phyloP scores from a whole-genome alignment of 1,140 invertebrate species.

The Teleopsis dalmanni region DNA sequence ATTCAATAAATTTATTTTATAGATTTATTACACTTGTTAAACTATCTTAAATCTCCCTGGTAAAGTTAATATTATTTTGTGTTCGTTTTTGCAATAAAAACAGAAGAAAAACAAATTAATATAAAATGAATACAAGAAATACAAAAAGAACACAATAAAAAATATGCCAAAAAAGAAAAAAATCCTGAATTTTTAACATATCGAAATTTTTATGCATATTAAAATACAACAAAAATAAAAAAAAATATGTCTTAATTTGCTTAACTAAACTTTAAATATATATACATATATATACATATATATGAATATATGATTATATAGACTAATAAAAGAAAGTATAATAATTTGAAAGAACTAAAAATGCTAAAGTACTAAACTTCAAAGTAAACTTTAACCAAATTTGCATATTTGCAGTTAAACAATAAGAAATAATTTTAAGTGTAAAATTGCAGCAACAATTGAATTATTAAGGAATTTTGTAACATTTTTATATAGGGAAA shows the following conservation, averaged over 20 bases:
- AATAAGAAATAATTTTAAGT: no score
- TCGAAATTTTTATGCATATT: constrained; percentile 14
- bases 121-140: background rate
- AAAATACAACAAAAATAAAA: constrained; percentile 5
- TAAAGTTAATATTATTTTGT: background rate
- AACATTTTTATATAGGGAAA: no score
- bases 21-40: no score
- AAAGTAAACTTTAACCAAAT: no score
- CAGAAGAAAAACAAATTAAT: background rate
- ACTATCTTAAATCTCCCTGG: no score
- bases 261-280: constrained; percentile 3
- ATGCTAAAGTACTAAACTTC: no score
- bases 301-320: constrained; percentile 28
- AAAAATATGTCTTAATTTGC: background rate
- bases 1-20: no score
- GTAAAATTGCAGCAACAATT: no score
- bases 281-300: constrained; percentile 29
- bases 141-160: constrained; percentile 5
- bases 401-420: no score
- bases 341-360: no score
- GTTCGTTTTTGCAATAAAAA: background rate
- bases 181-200: constrained; percentile 14
- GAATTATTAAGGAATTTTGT: no score
- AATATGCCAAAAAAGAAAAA: constrained; percentile 5
- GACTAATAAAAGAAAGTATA: no score